Percentiles rank a stretch among this genome's conserved stretches.
phyloP scores from a whole-genome alignment of 2,113 vertebrate genomes.

The Pseudopodoces humilis region DNA sequence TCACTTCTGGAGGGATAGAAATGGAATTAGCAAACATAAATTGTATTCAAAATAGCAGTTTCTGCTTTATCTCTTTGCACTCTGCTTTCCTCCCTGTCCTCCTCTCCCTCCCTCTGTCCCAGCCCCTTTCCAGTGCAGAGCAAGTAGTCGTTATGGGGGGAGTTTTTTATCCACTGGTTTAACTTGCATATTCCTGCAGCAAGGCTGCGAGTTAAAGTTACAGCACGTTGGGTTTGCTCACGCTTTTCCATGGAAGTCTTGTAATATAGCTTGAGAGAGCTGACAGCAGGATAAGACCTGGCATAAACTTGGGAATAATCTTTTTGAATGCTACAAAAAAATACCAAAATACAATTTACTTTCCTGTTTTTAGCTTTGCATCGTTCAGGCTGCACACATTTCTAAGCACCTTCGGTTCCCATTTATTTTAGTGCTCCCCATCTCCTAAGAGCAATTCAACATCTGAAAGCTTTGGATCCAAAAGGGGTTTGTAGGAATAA shows the following conservation, averaged over 20 bases:
- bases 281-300: background rate
- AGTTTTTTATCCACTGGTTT: slow-evolving; percentile 20
- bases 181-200: slow-evolving; percentile 31
- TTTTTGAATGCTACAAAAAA: background rate
- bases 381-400: background rate
- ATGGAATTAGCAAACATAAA: slow-evolving; percentile 33
- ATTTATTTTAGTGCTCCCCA: slow-evolving; percentile 26
- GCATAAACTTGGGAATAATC: background rate
- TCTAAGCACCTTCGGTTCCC: slow-evolving; percentile 24
- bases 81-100: background rate
- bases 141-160: background rate
- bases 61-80: background rate
- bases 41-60: background rate
- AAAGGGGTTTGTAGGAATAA: slow-evolving; percentile 28
- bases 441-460: slow-evolving; percentile 41
- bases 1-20: background rate
- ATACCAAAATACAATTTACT: background rate
- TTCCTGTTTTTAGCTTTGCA: background rate
- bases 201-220: slow-evolving; percentile 35
- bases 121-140: background rate
- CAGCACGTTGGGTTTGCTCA: background rate
- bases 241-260: background rate
- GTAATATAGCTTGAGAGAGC: background rate
- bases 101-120: background rate
- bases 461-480: slow-evolving; percentile 37